Conservation (phyloP, 2,888 invertebrate genomes). For the Beris morrisii region DNA sequence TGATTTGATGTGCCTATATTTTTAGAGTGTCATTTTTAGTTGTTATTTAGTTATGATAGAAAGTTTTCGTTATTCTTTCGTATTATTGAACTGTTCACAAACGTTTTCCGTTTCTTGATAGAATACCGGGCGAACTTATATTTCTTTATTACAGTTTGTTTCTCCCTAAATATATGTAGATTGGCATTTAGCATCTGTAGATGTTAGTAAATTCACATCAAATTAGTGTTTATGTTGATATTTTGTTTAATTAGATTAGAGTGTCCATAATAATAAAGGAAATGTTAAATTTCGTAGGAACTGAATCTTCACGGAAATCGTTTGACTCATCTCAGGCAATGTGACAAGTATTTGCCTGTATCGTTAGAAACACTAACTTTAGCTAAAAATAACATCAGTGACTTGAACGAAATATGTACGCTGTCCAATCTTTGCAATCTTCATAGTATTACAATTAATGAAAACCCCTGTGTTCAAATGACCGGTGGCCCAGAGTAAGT, state of each 20-base stretch:
- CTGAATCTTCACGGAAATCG: constrained; percentile 84
- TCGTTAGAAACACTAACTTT: constrained; percentile 75
- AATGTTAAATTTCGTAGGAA: constrained; percentile 62
- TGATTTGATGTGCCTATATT: neutral
- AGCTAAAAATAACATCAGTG: constrained; percentile 79
- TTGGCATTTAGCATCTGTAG: too few relatives aligned
- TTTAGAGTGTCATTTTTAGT: neutral
- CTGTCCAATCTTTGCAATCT: constrained; percentile 74
- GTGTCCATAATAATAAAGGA: constrained; percentile 40
- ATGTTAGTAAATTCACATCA: constrained; percentile 24
- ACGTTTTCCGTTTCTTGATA: too few relatives aligned
- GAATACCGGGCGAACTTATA: too few relatives aligned
- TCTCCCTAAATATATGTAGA: too few relatives aligned
- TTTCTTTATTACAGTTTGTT: too few relatives aligned
- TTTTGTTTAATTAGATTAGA: too few relatives aligned
- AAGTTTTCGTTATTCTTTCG: neutral
- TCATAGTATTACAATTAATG: constrained; percentile 79
- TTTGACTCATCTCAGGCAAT: constrained; percentile 77
- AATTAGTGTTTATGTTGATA: neutral
- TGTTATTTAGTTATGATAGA: neutral
- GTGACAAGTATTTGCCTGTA: constrained; percentile 78
- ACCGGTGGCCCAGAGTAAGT: constrained; percentile 73
- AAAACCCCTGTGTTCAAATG: constrained; percentile 85
- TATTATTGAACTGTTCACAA: too few relatives aligned
- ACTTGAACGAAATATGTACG: constrained; percentile 84